Evolutionary conservation across 2,797 vertebrate genomes (phyloP), one percentile per base, ranked within the genome.

Genomic region (Sebastes elongatus): DNA sequence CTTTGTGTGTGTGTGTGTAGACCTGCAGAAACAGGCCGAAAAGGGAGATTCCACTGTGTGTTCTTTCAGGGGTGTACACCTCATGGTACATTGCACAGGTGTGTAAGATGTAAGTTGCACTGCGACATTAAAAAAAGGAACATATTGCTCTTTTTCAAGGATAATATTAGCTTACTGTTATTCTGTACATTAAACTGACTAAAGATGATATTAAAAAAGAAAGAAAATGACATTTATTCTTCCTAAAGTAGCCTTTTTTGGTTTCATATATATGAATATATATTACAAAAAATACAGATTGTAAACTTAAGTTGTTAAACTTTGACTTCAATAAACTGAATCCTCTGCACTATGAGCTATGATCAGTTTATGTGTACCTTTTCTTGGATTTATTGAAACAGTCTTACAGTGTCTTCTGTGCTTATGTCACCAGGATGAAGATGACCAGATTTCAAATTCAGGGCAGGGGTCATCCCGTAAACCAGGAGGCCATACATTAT

Each of bases 91-190:
- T 96, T 97, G 96, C 96, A 97, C 97, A 97, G 96, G 96, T 96
- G 94, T 97, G 96, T 97, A 97, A 96, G 97, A 97, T 95, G 97
- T 97, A 97, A 97, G 97, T 97, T 98, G 96, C 97, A 97, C 96
- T 97, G 97, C 97, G 96, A 97, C 97, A 98, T 97, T 97, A 97
- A 97, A 97, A 55, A 97, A 97, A 97, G 96, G 96, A 97, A 97
- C 96, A 97, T 97, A 97, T 97, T 96, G 96, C 96, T 97, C 96
- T 97, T 97, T 97, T 97, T 97, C 95, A 97, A 97, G 96, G 93
- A 96, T 95, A 95, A 92, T 95, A 95, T 96, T 96, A 97, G 96
- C 96, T 97, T 97, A 97, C 95, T 97, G 94, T 95, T 97, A 97
- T 96, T 96, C 96, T 97, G 96, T 97, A 97, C 94, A 97, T 97